Conservation (phyloP, 1,140 invertebrate genomes). For the Dryas iulia region DNA sequence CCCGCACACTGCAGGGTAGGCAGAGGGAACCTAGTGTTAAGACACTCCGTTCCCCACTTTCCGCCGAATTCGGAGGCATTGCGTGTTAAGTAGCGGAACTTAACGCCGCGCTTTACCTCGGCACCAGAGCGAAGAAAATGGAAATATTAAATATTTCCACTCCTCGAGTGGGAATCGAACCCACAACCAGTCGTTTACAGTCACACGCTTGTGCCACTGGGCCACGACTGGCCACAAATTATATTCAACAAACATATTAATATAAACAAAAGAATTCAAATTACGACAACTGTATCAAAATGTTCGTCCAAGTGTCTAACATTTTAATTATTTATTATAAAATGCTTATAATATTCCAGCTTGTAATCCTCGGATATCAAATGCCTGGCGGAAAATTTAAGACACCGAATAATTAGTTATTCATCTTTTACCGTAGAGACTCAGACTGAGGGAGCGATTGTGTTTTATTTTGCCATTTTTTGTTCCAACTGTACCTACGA, state of each 20-base stretch:
- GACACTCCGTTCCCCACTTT: no score
- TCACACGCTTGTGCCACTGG: no score
- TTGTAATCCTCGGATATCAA: slow-evolving; percentile 24
- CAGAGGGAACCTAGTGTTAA: no score
- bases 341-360: slow-evolving; percentile 16
- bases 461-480: not conserved
- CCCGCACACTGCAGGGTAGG: no score
- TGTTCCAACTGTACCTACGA: not conserved
- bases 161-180: no score
- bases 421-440: slow-evolving; percentile 12
- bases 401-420: slow-evolving; percentile 18
- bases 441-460: not conserved
- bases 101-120: no score
- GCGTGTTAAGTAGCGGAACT: no score
- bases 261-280: not conserved
- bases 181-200: no score
- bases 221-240: no score
- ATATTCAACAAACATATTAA: not conserved
- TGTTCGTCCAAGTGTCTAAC: not conserved
- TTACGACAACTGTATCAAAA: not conserved
- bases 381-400: slow-evolving; percentile 22
- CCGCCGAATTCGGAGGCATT: no score
- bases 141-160: no score
- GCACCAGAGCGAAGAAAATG: no score
- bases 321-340: slow-evolving; percentile 30